A percentile compares a stretch with the other conserved stretches of the same genome.
These are phyloP conservation scores for Montipora efflorescens DNA, from an alignment of 64 coral and sea anemone genomes.

Conservation along the genomic window DNA sequence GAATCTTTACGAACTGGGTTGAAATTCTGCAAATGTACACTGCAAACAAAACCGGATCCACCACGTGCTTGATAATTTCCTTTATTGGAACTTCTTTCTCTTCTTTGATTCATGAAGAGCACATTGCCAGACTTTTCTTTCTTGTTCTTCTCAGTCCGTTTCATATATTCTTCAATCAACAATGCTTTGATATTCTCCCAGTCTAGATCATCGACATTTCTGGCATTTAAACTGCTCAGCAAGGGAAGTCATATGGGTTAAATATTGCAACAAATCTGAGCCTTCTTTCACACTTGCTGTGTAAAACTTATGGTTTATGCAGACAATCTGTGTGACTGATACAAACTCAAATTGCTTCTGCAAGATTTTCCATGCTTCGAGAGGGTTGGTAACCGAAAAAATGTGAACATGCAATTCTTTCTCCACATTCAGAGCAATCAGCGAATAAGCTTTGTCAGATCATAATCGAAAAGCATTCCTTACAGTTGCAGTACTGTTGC, in stretches of 20 bases:
- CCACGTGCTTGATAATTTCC: slow-evolving; percentile 48
- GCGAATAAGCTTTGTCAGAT: slow-evolving; percentile 59
- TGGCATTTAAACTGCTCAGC: slow-evolving; percentile 58
- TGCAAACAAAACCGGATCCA: not conserved
- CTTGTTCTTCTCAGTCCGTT: slow-evolving; percentile 48
- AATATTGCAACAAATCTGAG: slow-evolving; percentile 41
- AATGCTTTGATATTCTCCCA: slow-evolving; percentile 66
- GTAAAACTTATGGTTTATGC: slow-evolving; percentile 52
- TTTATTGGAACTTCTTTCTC: not conserved
- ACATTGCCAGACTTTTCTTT: slow-evolving; percentile 30
- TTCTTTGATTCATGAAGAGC: not conserved
- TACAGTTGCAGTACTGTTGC: not conserved
- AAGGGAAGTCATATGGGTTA: slow-evolving; percentile 63
- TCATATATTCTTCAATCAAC: slow-evolving; percentile 57
- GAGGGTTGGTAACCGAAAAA: slow-evolving; percentile 28
- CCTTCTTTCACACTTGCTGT: slow-evolving; percentile 51
- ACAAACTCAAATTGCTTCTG: slow-evolving; percentile 60
- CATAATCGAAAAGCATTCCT: slow-evolving; percentile 52
- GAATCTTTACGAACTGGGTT: too few relatives aligned
- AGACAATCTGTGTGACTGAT: slow-evolving; percentile 58
- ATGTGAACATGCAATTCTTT: slow-evolving; percentile 60
- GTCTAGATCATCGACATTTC: slow-evolving; percentile 55
- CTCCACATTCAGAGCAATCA: slow-evolving; percentile 55
- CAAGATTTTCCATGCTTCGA: slow-evolving; percentile 24
- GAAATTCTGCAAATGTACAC: not conserved